These are phyloP conservation scores for Rotaria magnacalcarata DNA, from an alignment of 2,888 invertebrate species.

Conservation along the genomic window DNA sequence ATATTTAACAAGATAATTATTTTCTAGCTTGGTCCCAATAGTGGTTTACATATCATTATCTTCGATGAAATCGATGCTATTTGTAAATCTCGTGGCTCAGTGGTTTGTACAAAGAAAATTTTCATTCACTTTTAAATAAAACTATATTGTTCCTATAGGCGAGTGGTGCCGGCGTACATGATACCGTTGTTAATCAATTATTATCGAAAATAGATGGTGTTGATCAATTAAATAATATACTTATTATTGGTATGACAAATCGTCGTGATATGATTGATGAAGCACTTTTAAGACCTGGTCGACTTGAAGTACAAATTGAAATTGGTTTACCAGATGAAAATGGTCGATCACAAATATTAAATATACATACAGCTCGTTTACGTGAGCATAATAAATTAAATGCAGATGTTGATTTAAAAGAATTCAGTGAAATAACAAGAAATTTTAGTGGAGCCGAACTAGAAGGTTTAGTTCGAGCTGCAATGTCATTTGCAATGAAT, in stretches of 20 bases:
- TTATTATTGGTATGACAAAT: slow-evolving; percentile 74
- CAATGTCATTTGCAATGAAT: slow-evolving; percentile 92
- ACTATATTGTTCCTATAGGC: slow-evolving; percentile 62
- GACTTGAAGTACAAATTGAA: slow-evolving; percentile 73
- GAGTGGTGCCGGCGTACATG: slow-evolving; percentile 94
- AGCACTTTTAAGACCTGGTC: slow-evolving; percentile 86
- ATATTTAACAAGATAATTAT: neutral
- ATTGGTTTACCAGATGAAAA: slow-evolving; percentile 84
- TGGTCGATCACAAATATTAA: slow-evolving; percentile 86
- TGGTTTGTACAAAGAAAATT: slow-evolving; percentile 59
- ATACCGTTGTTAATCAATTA: slow-evolving; percentile 96
- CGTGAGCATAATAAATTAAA: slow-evolving; percentile 81
- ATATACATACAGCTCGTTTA: slow-evolving; percentile 92
- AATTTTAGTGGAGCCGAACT: slow-evolving; percentile 94
- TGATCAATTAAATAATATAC: slow-evolving; percentile 94
- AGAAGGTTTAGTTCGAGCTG: slow-evolving; percentile 86
- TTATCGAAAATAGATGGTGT: slow-evolving; percentile 97
- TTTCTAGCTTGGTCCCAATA: slow-evolving; percentile 79
- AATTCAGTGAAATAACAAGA: slow-evolving; percentile 75
- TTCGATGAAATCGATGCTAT: slow-evolving; percentile 99
- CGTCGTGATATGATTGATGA: slow-evolving; percentile 98
- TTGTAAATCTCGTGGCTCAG: slow-evolving; percentile 94
- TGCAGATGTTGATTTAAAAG: slow-evolving; percentile 75
- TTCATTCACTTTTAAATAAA: slow-evolving; percentile 8
- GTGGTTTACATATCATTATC: slow-evolving; percentile 95